Evolutionary conservation across 1,140 invertebrate genomes (phyloP), one percentile per base, ranked within the genome.

Genomic region (Drosophila kohkoa): DNA sequence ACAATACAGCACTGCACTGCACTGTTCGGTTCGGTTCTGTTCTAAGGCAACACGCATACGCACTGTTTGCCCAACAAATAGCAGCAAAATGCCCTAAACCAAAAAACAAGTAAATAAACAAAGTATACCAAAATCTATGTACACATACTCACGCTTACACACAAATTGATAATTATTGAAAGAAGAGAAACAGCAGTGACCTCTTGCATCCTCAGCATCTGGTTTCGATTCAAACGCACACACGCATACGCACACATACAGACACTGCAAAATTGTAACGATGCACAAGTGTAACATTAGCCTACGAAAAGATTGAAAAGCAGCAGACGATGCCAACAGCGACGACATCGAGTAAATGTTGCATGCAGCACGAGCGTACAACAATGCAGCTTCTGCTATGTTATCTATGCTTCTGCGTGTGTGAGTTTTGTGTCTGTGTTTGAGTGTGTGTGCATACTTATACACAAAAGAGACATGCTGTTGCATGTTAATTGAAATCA

Each of bases 401-500:
- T 10, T 52, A 43, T 48, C 52, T 48, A 13, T 45, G 46, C 13
- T 10, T 58, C 20, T 35, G 15, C 11, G 35, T 41, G 48, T 70
- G 25, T n/a, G 5, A 16, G 51, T 45, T 13, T 38, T 67, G 62
- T 25, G 4, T 54, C 20, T 32, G 48, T 54, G 38, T 41, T 25
- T 48, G 43, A 52, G 54, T 43, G 41, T 59, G 58, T 69, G 65
- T 63, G 51, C 10, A 46, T 57, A 51, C 62, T 67, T 64, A 68
- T 74, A 68, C 70, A 74, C 70, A 74, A 77, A 77, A 82, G 79
- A 85, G 85, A 89, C 85, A 89, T 89, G 85, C 85, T 89, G 85
- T 89, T 89, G 85, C 85, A 89, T 89, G 85, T 89, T 89, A 89
- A 89, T 89, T 89, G 85, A 89, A 89, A 89, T 89, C 85, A 89